Evolutionary conservation across 1,140 invertebrate species (phyloP).

Genomic region (Scaptomyza hsui): DNA sequence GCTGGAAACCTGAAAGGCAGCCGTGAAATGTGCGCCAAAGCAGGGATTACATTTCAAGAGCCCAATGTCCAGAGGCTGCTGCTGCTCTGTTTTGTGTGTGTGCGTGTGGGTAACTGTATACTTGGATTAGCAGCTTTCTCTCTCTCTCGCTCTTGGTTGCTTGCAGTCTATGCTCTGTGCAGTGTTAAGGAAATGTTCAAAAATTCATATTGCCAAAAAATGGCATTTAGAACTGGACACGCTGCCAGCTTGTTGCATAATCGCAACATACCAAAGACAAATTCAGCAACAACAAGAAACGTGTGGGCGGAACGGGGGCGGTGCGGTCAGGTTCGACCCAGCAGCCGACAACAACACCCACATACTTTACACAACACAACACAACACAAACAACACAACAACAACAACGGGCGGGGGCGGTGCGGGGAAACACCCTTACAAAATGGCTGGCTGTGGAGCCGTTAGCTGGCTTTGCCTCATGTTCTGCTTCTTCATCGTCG

Average conservation of each 20-base stretch:
- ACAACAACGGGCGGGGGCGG: constrained; percentile 12
- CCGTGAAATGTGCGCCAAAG: constrained; percentile 38
- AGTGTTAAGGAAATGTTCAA: constrained; percentile 24
- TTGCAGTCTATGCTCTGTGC: constrained; percentile 3
- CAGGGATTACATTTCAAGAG: constrained; percentile 20
- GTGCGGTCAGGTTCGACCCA: constrained; percentile 1
- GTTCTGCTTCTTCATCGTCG: constrained; percentile 19
- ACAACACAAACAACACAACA: not conserved
- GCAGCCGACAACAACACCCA: constrained; percentile 19
- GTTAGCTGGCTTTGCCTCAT: constrained; percentile 8
- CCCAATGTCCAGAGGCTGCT: not conserved
- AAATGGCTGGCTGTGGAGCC: constrained; percentile 39
- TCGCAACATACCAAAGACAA: constrained; percentile 31
- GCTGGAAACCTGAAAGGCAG: constrained; percentile 17
- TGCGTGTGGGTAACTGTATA: constrained; percentile 25
- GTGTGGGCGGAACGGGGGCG: not conserved
- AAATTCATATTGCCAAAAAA: constrained; percentile 60
- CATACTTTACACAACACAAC: constrained; percentile 25
- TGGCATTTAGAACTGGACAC: constrained; percentile 29
- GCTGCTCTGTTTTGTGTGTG: constrained; percentile 10
- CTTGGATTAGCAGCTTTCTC: constrained; percentile 32
- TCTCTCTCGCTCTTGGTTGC: not conserved
- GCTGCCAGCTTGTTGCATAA: constrained; percentile 57
- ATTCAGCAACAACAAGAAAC: constrained; percentile 8
- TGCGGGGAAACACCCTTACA: constrained; percentile 28